Evolutionary conservation across 2,113 vertebrate genomes (phyloP).

Genomic region (Calypte anna): DNA sequence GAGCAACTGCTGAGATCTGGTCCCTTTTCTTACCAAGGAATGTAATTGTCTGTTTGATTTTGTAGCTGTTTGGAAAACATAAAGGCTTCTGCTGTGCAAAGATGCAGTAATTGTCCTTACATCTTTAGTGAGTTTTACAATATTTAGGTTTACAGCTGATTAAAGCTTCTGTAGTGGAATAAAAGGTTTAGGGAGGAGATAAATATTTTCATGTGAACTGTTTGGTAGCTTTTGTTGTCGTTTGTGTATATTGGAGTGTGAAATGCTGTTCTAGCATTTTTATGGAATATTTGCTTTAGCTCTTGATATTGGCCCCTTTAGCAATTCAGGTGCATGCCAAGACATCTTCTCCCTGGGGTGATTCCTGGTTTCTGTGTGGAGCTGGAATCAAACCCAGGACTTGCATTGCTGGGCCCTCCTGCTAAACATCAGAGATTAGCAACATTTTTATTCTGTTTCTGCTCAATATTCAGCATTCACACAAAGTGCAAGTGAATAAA

Average conservation of each 20-base stretch:
- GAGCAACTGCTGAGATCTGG: neutral
- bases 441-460: accelerated
- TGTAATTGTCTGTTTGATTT: neutral
- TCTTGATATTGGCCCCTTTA: neutral
- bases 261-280: neutral
- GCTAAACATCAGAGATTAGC: neutral
- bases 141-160: neutral
- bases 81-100: neutral
- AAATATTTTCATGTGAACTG: neutral
- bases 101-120: neutral
- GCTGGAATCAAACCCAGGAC: neutral
- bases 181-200: neutral
- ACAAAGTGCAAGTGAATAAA: neutral
- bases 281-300: neutral
- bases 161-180: neutral
- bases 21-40: neutral
- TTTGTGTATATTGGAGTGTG: neutral
- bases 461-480: neutral
- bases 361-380: neutral
- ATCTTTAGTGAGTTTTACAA: neutral
- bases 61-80: neutral
- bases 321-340: too few species aligned
- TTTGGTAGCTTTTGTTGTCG: neutral
- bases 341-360: accelerated
- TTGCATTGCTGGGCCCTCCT: neutral